A percentile compares a stretch with the other conserved stretches of the same genome.
Conservation (phyloP, 2,113 vertebrate species). For the Neodontobutis hainanensis region DNA sequence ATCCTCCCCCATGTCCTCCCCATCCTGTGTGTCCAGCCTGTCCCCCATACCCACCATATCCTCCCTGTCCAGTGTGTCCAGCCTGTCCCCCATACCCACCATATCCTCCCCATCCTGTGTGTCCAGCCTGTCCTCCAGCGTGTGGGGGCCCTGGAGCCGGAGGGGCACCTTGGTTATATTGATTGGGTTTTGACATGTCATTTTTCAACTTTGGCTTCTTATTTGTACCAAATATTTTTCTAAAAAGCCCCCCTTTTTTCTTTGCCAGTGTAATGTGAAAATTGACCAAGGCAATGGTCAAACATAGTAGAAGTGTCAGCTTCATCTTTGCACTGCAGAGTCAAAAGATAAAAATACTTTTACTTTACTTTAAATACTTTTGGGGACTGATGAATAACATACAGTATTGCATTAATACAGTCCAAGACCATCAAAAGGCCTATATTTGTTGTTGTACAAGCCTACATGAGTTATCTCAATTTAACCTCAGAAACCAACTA, state of each 20-base stretch:
- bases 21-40: neutral
- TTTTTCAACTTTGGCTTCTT: conserved; percentile 41
- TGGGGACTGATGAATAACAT: too few relatives aligned
- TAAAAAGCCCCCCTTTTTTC: conserved; percentile 16
- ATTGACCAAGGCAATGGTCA: conserved; percentile 44
- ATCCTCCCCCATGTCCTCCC: conserved; percentile 4
- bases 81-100: conserved; percentile 27
- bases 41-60: conserved; percentile 33
- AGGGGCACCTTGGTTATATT: conserved; percentile 19
- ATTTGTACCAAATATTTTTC: conserved; percentile 40
- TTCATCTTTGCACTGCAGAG: conserved; percentile 56
- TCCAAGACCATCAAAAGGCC: too few relatives aligned
- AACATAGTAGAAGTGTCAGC: conserved; percentile 28
- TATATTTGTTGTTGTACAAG: too few relatives aligned
- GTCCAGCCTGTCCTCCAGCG: conserved; percentile 4
- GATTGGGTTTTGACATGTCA: conserved; percentile 8
- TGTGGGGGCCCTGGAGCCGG: conserved; percentile 1
- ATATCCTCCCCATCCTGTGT: neutral
- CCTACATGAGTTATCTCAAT: too few relatives aligned
- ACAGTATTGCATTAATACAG: too few relatives aligned
- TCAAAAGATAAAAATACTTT: neutral
- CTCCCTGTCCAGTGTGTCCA: conserved; percentile 15
- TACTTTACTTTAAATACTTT: too few relatives aligned
- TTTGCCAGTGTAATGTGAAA: conserved; percentile 37
- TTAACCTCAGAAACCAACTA: too few relatives aligned